Evolutionary conservation across 1,140 invertebrate genomes (phyloP).

Genomic region (Hermetia illucens): DNA sequence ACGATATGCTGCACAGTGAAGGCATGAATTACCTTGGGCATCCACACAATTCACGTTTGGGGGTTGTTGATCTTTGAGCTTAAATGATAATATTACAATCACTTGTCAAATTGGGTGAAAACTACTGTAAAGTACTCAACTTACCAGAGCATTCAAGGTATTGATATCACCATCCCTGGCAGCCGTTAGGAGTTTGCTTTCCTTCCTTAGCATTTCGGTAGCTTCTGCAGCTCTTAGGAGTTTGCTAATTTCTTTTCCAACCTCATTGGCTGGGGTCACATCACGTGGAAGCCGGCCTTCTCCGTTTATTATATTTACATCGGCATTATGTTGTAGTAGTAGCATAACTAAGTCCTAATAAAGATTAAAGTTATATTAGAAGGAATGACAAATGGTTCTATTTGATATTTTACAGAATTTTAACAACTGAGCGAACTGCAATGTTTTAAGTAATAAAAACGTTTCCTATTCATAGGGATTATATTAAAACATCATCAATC

Average conservation of each 20-base stretch:
- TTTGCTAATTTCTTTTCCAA: conserved; percentile 38
- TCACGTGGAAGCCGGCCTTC: conserved; percentile 43
- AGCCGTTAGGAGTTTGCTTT: conserved; percentile 41
- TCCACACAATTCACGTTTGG: conserved; percentile 36
- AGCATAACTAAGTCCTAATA: conserved; percentile 63
- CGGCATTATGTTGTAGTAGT: conserved; percentile 50
- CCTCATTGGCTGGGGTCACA: conserved; percentile 38
- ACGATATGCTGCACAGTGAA: conserved; percentile 51
- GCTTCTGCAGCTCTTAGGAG: conserved; percentile 44
- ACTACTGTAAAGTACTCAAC: neutral
- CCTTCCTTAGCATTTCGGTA: conserved; percentile 36
- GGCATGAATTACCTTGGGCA: conserved; percentile 46
- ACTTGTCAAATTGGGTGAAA: neutral
- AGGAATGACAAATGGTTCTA: conserved; percentile 2
- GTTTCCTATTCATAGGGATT: no score
- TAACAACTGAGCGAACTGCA: no score
- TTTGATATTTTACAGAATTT: neutral
- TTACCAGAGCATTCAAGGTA: conserved; percentile 39
- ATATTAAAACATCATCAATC: no score
- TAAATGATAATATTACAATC: no score
- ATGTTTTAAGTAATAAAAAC: no score
- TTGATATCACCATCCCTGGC: conserved; percentile 41
- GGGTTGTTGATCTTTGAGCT: conserved; percentile 30
- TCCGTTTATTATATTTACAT: conserved; percentile 54
- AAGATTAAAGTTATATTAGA: no score